Base-by-base conservation (phyloP, 2,797 vertebrate genomes). In the Amblyopsis hoosieri region DNA sequence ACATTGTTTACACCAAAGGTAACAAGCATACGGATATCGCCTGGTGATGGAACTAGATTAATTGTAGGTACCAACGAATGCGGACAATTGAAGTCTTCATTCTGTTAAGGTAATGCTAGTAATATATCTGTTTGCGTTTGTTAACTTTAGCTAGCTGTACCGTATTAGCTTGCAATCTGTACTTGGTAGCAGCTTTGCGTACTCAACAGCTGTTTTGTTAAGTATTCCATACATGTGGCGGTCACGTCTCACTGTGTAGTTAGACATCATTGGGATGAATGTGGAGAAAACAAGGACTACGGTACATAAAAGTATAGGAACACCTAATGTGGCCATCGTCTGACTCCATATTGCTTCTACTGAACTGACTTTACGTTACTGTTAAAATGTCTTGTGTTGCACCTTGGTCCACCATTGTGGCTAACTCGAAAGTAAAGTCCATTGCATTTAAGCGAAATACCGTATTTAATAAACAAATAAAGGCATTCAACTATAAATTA, bases 1-100 rank as follows among this genome's bases (percentile, higher is more conserved):
- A 69, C 66, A 12, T 53, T 48, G 63, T 72, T 49, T 71, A 11
- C 58, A 67, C 61, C 60, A 50, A 69, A 23, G 62, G 3, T 72
- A 61, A 64, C 74, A 74, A 69, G 51, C 51, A 1, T 4, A 53
- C 17, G 10, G 12, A 53, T 53, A 17, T 23, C 12, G 37, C 37
- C 23, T 29, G 23, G 23, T 29, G 23, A 29, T 29, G 23, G 23
- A 29, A 29, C 23, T 29, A 29, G 23, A 42, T 42, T 42, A 42
- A 42, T 42, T 42, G 8, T 29, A 29, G 23, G 23, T 2, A 2
- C 1, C 53, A 2, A 11, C 2, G n/a, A 2, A 8, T 45, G 12
- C 14, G 5, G 13, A 42, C 6, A 29, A 15, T 37, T 12, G n/a
- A 29, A 33, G 5, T 3, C 11, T 19, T 37, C 19, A 60, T 29